Evolutionary conservation across 2,888 invertebrate species (phyloP).

Genomic region (Pteria penguin): DNA sequence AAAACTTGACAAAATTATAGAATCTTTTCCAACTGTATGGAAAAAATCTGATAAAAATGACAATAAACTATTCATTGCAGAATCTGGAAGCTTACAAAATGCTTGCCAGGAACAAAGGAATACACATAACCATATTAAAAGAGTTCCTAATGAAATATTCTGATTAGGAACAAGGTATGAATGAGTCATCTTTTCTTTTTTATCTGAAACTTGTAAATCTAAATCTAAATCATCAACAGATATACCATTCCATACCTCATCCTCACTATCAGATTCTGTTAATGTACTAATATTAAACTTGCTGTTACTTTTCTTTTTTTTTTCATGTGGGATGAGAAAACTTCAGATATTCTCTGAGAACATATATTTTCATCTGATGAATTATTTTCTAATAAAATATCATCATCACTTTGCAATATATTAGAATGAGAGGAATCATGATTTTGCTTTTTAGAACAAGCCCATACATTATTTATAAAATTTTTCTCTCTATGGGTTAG

Average conservation of each 20-base stretch:
- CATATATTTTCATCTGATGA: background rate
- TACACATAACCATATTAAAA: constrained; percentile 14
- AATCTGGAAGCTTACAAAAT: constrained; percentile 11
- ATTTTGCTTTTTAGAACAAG: background rate
- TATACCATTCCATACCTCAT: background rate
- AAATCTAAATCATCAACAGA: background rate
- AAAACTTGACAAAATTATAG: background rate
- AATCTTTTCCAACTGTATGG: background rate
- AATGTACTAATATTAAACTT: background rate
- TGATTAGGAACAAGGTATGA: no score
- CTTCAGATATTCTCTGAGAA: background rate
- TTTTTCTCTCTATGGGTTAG: background rate
- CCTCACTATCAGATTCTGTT: background rate
- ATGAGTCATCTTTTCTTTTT: no score
- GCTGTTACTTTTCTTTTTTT: background rate
- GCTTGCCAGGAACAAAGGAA: constrained; percentile 16
- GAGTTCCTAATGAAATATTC: background rate
- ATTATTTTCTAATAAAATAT: no score
- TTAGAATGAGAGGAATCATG: background rate
- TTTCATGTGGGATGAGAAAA: background rate
- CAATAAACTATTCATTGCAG: constrained; percentile 6
- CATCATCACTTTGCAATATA: background rate
- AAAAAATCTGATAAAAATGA: constrained; percentile 15
- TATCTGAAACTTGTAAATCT: background rate
- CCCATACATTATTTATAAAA: background rate